Percentiles rank a stretch among this genome's conserved stretches.
Conservation (phyloP, 2,888 invertebrate genomes). For the Sympetrum striolatum region DNA sequence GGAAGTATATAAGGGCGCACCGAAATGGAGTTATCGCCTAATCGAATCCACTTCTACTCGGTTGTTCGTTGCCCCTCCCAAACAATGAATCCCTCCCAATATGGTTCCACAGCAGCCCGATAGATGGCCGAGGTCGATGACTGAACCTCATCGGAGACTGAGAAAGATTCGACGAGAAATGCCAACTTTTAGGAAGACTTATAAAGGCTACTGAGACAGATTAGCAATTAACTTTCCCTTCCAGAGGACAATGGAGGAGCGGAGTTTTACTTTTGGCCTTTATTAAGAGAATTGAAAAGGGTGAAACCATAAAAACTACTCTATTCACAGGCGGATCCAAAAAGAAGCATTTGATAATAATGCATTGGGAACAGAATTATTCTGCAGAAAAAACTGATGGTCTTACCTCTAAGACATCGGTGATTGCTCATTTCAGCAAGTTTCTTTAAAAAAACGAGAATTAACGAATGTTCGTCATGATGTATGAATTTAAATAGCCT, state of each 20-base stretch:
- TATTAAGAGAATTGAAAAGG: not conserved
- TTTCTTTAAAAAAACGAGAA: too few relatives aligned
- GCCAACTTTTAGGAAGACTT: not conserved
- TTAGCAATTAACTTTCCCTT: not conserved
- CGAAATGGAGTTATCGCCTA: conserved; percentile 24
- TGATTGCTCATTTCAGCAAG: too few relatives aligned
- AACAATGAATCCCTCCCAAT: not conserved
- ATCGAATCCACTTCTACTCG: conserved; percentile 29
- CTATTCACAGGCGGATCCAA: not conserved
- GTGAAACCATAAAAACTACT: not conserved
- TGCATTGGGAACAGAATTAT: not conserved
- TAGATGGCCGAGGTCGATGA: not conserved
- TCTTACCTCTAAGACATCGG: too few relatives aligned
- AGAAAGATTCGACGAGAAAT: not conserved
- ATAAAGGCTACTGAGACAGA: not conserved
- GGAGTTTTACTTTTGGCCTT: not conserved
- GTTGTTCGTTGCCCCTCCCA: not conserved
- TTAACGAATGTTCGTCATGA: too few relatives aligned
- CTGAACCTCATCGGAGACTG: not conserved
- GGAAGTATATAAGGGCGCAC: conserved; percentile 2
- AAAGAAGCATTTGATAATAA: not conserved
- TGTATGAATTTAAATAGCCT: too few relatives aligned
- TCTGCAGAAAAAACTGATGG: too few relatives aligned
- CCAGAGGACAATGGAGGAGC: not conserved
- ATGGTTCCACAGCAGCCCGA: not conserved